phyloP scores from a whole-genome alignment of 2,797 vertebrate species.

The Chaenodraco wilsoni region DNA sequence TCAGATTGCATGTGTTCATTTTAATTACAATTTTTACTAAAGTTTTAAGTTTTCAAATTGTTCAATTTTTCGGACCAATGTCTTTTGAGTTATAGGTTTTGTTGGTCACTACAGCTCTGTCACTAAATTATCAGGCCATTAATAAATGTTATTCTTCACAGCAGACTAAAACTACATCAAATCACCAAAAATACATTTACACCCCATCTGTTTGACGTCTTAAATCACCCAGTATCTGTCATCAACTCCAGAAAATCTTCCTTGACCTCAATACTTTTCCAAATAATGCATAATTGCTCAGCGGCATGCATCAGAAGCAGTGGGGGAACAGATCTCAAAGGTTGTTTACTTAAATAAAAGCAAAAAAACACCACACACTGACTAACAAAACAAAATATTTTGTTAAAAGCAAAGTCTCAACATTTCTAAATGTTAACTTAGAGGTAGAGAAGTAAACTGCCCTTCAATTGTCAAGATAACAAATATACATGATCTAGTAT shows the following conservation, averaged over 20 bases:
- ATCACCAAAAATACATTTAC: constrained; percentile 12
- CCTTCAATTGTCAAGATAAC: not conserved
- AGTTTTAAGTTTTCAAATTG: not conserved
- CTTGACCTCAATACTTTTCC: not conserved
- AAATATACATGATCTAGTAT: no score
- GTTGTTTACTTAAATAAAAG: not conserved
- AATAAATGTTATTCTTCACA: constrained; percentile 12
- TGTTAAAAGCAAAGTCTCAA: not conserved
- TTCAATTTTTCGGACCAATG: not conserved
- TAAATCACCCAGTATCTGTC: constrained; percentile 20
- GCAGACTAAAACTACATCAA: constrained; percentile 8
- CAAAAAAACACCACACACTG: not conserved
- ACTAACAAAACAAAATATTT: not conserved
- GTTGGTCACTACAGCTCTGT: not conserved
- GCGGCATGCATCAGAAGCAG: not conserved
- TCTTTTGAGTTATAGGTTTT: not conserved
- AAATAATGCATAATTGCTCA: not conserved
- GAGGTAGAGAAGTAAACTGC: not conserved
- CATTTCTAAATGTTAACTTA: not conserved
- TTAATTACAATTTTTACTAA: constrained; percentile 7
- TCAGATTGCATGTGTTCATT: not conserved
- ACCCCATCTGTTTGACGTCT: constrained; percentile 17
- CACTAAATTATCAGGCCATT: not conserved
- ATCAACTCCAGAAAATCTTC: not conserved
- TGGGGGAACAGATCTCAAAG: not conserved